Evolutionary conservation across 2,888 invertebrate species (phyloP).

Genomic region (Leucozona laternaria): DNA sequence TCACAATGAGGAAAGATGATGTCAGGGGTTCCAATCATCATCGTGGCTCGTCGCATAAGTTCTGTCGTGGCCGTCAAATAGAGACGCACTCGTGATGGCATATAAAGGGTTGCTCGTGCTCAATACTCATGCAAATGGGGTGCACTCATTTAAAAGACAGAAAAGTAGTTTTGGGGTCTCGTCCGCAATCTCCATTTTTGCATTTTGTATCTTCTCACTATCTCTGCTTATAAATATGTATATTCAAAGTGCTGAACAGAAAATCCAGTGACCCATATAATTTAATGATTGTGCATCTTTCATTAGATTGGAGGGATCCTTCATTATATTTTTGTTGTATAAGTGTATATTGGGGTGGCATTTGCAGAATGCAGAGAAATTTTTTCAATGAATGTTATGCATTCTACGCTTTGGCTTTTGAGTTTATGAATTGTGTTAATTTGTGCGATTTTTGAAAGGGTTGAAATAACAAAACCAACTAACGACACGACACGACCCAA

Average conservation of each 20-base stretch:
- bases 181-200: background rate
- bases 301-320: constrained; percentile 4
- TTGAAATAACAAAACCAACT: background rate
- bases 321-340: background rate
- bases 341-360: background rate
- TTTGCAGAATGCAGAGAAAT: constrained; percentile 1
- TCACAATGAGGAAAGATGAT: constrained; percentile 42
- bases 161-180: constrained; percentile 14
- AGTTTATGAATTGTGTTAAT: constrained; percentile 9
- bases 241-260: constrained; percentile 21
- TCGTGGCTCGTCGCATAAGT: background rate
- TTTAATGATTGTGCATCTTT: constrained; percentile 41
- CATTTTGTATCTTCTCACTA: constrained; percentile 21
- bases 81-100: background rate
- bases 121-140: constrained; percentile 27
- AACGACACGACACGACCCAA: background rate
- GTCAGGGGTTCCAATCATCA: constrained; percentile 9
- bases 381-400: constrained; percentile 15
- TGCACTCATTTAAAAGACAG: background rate
- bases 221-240: background rate
- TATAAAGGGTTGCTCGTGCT: constrained; percentile 6
- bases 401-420: background rate
- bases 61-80: constrained; percentile 12
- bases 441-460: background rate
- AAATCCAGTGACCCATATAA: constrained; percentile 44